Evolutionary conservation across 2,797 vertebrate genomes (phyloP).

Genomic region (Rallus crepitans): DNA sequence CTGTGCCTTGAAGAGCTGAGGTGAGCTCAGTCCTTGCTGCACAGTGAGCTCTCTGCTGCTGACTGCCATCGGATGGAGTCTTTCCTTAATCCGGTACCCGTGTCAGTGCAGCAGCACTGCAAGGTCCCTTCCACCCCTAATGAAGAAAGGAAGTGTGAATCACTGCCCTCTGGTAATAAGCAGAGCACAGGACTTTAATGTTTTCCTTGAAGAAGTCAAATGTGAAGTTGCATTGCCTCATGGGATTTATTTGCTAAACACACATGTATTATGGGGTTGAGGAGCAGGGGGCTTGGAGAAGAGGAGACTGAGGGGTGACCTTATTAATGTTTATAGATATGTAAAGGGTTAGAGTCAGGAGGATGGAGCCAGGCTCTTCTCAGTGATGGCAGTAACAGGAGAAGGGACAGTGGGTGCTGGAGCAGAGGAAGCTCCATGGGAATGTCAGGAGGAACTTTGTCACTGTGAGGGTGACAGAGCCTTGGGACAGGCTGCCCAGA

Average conservation of each 20-base stretch:
- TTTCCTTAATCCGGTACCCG: not conserved
- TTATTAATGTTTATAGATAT: too few species aligned
- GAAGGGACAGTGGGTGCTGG: too few species aligned
- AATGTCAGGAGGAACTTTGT: too few species aligned
- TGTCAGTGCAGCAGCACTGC: not conserved
- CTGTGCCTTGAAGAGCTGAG: not conserved
- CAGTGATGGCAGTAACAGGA: too few species aligned
- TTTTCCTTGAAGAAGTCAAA: not conserved
- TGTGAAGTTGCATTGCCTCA: accelerated
- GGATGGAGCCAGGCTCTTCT: too few species aligned
- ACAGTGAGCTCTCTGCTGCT: not conserved
- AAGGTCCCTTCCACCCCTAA: not conserved
- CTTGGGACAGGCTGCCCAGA: too few species aligned
- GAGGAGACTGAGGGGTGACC: too few species aligned
- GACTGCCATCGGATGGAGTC: not conserved
- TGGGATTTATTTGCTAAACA: not conserved
- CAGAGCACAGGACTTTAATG: not conserved
- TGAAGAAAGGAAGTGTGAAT: not conserved
- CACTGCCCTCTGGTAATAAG: not conserved
- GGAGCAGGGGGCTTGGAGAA: too few species aligned
- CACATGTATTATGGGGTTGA: not conserved
- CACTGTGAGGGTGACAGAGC: too few species aligned
- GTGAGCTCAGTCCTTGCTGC: not conserved
- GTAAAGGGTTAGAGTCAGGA: too few species aligned
- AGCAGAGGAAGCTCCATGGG: too few species aligned